Evolutionary conservation across 2,113 vertebrate genomes (phyloP), one percentile per base, ranked within the genome.

Genomic region (Phylloscopus trochilus): DNA sequence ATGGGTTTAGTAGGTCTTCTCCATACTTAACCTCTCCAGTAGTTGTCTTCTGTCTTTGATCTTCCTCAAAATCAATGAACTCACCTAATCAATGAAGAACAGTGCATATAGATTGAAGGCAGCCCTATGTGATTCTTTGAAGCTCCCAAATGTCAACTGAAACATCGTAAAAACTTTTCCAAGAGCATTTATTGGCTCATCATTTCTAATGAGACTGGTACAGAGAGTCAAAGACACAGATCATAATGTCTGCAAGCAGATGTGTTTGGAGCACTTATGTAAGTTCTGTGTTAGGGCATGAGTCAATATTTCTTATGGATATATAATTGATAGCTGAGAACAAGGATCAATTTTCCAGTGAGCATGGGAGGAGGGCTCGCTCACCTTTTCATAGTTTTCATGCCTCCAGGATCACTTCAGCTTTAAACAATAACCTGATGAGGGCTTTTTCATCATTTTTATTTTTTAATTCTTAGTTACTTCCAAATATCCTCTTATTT

Each of bases 121-220:
- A 74, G 91, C 93, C 93, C 51, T 92, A 11, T 89, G 76, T 59
- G 92, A 84, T 80, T 95, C 96, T 96, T 95, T 85, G 95, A 97
- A 91, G 95, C 74, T 97, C 83, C 86, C 63, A 82, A 92, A 93
- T 87, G 93, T 92, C 94, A 96, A 97, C 93, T 93, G 94, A 97
- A 83, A 68, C 63, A 64, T 88, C 1, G 21, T 90, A 87, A 93
- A 97, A 97, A 97, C 70, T 27, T 96, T 93, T 97, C 97, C 39
- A 22, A 89, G 93, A 72, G 89, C 88, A 77, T 97, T 96, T 97
- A 96, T 96, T 96, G 90, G 86, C 83, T 91, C 51, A 8, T 77
- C 49, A 70, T 92, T 97, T 91, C 66, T 85, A 85, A 85, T 4
- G 31, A 88, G 79, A 35, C n/a, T n/a, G 20, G 30, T 84, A 76